phyloP scores from a whole-genome alignment of 2,113 vertebrate genomes.

The Nyctibius bracteatus region DNA sequence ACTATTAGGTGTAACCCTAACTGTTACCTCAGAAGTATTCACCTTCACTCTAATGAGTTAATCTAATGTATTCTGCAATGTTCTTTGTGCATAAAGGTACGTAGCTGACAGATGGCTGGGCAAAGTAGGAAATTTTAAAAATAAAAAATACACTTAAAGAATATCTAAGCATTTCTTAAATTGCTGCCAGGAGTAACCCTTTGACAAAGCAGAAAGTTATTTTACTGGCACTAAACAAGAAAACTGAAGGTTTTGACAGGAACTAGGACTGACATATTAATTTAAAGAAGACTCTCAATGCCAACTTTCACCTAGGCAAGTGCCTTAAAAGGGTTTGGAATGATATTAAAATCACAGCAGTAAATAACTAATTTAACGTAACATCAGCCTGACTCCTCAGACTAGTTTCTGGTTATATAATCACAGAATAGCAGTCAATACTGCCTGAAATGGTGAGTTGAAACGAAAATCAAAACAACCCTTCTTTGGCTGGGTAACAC shows the following conservation, averaged over 20 bases:
- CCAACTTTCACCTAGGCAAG: neutral
- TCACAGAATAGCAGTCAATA: neutral
- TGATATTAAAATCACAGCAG: neutral
- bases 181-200: neutral
- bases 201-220: neutral
- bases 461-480: neutral
- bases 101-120: neutral
- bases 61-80: neutral
- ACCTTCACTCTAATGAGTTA: neutral
- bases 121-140: neutral
- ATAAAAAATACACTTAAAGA: neutral
- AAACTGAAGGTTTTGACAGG: neutral
- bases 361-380: neutral
- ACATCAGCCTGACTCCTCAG: neutral
- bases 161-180: neutral
- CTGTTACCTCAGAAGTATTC: neutral
- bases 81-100: neutral
- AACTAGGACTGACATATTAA: neutral
- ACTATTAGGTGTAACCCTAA: neutral
- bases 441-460: neutral
- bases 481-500: neutral
- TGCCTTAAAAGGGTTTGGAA: neutral
- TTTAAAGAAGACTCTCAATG: neutral
- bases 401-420: neutral
- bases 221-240: neutral